Evolutionary conservation across 2,888 invertebrate species (phyloP), one percentile per base, ranked within the genome.

Genomic region (Eupithecia insigniata): DNA sequence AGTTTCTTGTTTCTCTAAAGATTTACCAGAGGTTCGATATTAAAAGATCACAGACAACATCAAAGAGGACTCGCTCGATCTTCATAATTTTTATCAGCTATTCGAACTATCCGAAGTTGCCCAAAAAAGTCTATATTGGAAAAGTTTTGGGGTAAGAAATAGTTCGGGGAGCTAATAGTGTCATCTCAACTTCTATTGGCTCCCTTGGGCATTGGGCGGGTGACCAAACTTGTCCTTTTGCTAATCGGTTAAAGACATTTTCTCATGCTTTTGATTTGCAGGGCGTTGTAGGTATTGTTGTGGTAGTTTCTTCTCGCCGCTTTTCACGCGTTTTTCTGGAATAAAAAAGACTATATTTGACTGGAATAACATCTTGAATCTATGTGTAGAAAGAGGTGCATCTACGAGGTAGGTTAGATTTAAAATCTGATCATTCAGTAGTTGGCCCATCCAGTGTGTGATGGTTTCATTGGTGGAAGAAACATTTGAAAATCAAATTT

Each of bases 61-160:
- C 28, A 34, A 36, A n/a, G 36, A 64, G 14, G 34, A 51, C 39
- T 60, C 70, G 66, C 36, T 74, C 74, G 66, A 74, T 74, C 74
- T 74, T 71, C 74, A 74, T 74, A 74, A 74, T 74, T 74, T 74
- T 74, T 69, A 74, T 74, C 74, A 64, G 34, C 36, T 36, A 69
- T 67, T 71, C 69, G 55, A 74, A 74, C 74, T 74, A 74, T 60
- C 51, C 69, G 34, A 39, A 71, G 64, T 71, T 65, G 55, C 60
- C 70, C 81, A 76, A 81, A 84, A 84, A 85, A 85, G 81, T 82
- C 81, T 85, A 85, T 87, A 87, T 88, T 86, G 85, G 85, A 83
- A 85, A 88, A 88, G 80, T 88, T 84, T 81, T 79, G 76, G 79
- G 64, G 76, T 75, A 76, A 80, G 78, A 82, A 81, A 83, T 79